phyloP scores from a whole-genome alignment of 1,140 invertebrate species.

The Scaptomyza montana region DNA sequence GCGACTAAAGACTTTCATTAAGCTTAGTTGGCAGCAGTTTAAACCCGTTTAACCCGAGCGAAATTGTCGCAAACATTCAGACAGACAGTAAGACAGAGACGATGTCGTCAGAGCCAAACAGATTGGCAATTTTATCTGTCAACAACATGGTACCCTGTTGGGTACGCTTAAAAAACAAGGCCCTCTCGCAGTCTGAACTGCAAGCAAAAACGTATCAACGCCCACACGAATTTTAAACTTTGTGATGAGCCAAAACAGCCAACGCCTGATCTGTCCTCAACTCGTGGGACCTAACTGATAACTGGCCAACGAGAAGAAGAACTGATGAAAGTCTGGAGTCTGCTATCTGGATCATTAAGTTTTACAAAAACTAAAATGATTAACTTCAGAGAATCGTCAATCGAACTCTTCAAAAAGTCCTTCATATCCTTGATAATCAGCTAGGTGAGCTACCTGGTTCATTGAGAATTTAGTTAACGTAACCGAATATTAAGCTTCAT shows the following conservation, averaged over 20 bases:
- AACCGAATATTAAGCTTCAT: neutral
- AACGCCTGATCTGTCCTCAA: conserved; percentile 11
- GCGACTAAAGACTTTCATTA: conserved; percentile 78
- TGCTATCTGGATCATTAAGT: neutral
- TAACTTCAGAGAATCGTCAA: no score
- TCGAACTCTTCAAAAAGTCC: no score
- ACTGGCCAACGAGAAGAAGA: neutral
- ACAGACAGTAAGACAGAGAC: conserved; percentile 14
- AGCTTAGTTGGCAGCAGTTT: conserved; percentile 69
- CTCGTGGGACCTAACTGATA: conserved; percentile 23
- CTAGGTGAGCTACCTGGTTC: neutral
- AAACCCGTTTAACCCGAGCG: conserved; percentile 75
- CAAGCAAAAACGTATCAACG: conserved; percentile 45
- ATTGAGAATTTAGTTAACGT: no score
- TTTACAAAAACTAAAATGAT: no score
- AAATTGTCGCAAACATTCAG: conserved; percentile 60
- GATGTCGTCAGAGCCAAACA: conserved; percentile 49
- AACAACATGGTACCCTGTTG: conserved; percentile 62
- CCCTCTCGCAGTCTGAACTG: neutral
- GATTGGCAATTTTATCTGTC: conserved; percentile 80
- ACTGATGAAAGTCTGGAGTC: conserved; percentile 1
- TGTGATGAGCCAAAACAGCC: conserved; percentile 40
- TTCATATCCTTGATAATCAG: no score
- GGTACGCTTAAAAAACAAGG: neutral
- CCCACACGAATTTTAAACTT: conserved; percentile 55